These are phyloP conservation scores for Ceyx cyanopectus DNA, from an alignment of 2,113 vertebrate genomes.

Conservation along the genomic window DNA sequence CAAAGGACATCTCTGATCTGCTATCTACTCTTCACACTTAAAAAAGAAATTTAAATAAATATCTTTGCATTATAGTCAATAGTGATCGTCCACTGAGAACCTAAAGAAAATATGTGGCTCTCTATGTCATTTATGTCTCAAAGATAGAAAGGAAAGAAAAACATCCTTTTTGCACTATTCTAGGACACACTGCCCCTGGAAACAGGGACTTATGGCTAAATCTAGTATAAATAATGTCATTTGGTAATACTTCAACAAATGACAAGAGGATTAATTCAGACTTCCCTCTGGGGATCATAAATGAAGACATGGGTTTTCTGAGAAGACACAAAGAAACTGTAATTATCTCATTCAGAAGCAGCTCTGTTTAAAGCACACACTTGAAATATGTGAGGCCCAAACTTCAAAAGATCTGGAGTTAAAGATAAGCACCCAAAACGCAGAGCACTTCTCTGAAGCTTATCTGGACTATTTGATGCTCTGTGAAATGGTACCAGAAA, in stretches of 20 bases:
- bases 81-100: background rate
- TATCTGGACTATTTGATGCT: background rate
- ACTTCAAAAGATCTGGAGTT: background rate
- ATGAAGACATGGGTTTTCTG: background rate
- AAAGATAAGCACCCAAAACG: conserved; percentile 1
- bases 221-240: conserved; percentile 28
- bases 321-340: background rate
- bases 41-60: background rate
- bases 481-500: background rate
- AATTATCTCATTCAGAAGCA: background rate
- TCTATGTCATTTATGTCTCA: background rate
- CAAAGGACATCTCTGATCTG: background rate
- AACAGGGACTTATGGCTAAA: conserved; percentile 2
- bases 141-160: conserved; percentile 20
- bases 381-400: background rate
- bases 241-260: conserved; percentile 32
- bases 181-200: background rate
- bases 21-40: background rate
- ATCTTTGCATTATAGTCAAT: background rate
- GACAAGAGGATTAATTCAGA: conserved; percentile 7
- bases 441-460: background rate
- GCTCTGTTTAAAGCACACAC: background rate
- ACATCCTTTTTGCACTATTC: conserved; percentile 29
- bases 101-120: background rate
- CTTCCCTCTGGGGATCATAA: background rate